A percentile compares a stretch with the other conserved stretches of the same genome.
These are phyloP conservation scores for Syritta pipiens DNA, from an alignment of 2,888 invertebrate species.

Conservation along the genomic window DNA sequence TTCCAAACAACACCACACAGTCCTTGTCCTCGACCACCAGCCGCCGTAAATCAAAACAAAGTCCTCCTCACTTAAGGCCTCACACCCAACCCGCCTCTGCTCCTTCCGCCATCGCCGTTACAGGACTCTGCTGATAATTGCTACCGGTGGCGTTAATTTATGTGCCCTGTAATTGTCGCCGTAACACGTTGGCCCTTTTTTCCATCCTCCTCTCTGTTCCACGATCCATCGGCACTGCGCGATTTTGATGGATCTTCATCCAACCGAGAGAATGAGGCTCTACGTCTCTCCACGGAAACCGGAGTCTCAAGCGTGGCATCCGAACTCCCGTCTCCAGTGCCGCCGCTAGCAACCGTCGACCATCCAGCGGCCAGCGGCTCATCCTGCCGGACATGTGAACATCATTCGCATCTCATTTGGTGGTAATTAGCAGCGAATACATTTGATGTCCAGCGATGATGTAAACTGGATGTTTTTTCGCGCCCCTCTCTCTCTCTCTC, in stretches of 20 bases:
- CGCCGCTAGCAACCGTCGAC: slow-evolving; percentile 23
- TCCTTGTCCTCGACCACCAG: no score
- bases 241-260: slow-evolving; percentile 27
- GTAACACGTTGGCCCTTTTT: slow-evolving; percentile 16
- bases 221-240: neutral
- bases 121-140: slow-evolving; percentile 12
- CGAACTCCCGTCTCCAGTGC: neutral
- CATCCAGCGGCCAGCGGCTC: neutral
- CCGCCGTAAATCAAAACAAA: no score
- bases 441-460: slow-evolving; percentile 68
- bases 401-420: slow-evolving; percentile 50
- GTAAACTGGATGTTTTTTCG: slow-evolving; percentile 70
- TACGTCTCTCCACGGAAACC: slow-evolving; percentile 3
- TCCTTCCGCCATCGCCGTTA: no score
- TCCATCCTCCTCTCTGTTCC: neutral
- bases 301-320: neutral
- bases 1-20: no score
- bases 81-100: no score
- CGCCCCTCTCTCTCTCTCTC: no score
- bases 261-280: no score
- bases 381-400: slow-evolving; percentile 32
- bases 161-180: slow-evolving; percentile 32
- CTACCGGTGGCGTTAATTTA: slow-evolving; percentile 35
- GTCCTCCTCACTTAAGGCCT: no score
- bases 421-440: slow-evolving; percentile 69